Base-by-base conservation (phyloP, 2,113 vertebrate genomes). In the Myrmecobius fasciatus region DNA sequence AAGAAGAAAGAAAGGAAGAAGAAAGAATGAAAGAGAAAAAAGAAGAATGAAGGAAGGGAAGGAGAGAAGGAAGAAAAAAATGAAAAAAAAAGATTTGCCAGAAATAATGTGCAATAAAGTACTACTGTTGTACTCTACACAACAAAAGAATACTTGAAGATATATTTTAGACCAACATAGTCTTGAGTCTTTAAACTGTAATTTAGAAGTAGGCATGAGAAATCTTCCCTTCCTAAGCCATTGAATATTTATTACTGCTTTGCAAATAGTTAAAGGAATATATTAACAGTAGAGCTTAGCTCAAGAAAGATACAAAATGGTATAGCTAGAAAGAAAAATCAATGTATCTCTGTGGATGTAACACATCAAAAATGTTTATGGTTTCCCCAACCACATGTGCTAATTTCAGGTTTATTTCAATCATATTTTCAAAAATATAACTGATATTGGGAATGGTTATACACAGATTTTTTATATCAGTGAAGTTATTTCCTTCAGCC, bases 101-200 rank as follows among this genome's bases (percentile, higher is more conserved):
- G 95, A 98, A 97, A 96, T 96, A 93, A 98, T 98, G 98, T 99
- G 98, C 98, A 99, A 98, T 99, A 98, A 99, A 98, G 97, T 98
- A 98, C 98, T 98, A 98, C 98, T 98, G 98, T 97, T 8, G 94
- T 98, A 96, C 98, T 98, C 98, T 93, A 95, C 98, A 98, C 97
- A 96, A 96, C 97, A 96, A 95, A 94, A 96, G 93, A 97, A 98
- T 98, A 99, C 99, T 98, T 98, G 98, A 99, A 98, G 96, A 95
- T 94, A 47, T 97, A 95, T 97, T 96, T 95, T 97, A 98, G 98
- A 98, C 98, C 98, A 97, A 96, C 94, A 93, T 97, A 96, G 90
- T 98, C 93, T 98, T 96, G 97, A 97, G 96, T 98, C 98, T 98
- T 97, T 98, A 97, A 98, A 98, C 95, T 98, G 96, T 97, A 98